Conservation (phyloP, 2,888 invertebrate genomes). For the Andrena bicolor region DNA sequence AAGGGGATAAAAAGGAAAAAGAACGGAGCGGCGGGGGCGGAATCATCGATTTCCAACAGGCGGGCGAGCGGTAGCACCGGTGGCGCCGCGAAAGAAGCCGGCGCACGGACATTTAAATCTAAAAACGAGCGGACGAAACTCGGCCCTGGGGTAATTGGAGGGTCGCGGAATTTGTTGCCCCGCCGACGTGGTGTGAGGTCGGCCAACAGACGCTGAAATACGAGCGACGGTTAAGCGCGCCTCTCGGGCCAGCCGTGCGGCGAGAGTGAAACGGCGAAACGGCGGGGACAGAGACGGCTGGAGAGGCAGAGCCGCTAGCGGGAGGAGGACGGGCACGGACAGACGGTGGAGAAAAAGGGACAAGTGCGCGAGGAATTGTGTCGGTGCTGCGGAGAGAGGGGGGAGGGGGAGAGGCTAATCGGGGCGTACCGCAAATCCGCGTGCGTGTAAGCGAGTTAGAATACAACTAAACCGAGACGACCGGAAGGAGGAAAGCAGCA, state of each 20-base stretch:
- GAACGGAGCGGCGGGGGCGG: constrained; percentile 74
- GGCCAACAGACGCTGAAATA: constrained; percentile 73
- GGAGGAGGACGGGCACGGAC: constrained; percentile 25
- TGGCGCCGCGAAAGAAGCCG: constrained; percentile 80
- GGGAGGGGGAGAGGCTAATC: constrained; percentile 70
- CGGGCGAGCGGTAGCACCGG: constrained; percentile 52
- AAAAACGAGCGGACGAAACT: constrained; percentile 78
- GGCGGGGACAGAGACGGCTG: constrained; percentile 35
- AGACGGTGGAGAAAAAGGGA: constrained; percentile 57
- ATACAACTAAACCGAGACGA: constrained; percentile 56
- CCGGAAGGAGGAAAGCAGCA: constrained; percentile 49
- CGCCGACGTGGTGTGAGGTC: constrained; percentile 70
- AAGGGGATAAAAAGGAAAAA: constrained; percentile 21
- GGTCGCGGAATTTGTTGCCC: constrained; percentile 80
- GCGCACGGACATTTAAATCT: constrained; percentile 78
- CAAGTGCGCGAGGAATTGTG: constrained; percentile 63
- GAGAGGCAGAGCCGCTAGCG: constrained; percentile 10
- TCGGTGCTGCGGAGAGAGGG: constrained; percentile 28
- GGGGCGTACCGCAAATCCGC: constrained; percentile 78
- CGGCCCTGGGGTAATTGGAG: constrained; percentile 81
- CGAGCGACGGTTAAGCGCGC: constrained; percentile 78
- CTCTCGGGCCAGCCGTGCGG: constrained; percentile 81
- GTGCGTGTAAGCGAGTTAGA: constrained; percentile 71
- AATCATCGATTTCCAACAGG: constrained; percentile 72
- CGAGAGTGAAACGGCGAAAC: constrained; percentile 77